Evolutionary conservation across 1,140 invertebrate species (phyloP), one percentile per base, ranked within the genome.

Genomic region (Drosophila grimshawi): DNA sequence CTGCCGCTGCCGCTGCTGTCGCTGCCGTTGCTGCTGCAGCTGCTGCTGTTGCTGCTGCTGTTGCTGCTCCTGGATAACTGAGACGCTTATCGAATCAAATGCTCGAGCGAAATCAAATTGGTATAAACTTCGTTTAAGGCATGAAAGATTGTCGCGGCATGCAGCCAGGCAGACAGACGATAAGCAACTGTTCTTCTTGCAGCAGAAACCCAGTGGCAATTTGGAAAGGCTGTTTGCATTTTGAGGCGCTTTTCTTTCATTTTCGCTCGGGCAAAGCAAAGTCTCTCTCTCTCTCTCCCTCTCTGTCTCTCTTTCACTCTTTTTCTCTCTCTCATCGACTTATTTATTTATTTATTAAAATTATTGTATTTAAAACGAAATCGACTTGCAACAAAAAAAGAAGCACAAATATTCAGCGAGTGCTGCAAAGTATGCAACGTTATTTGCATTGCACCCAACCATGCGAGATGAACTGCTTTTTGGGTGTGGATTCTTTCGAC

Each of bases 261-360:
- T 35, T 37, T 29, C 6, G 33, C 49, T 29, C 30, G 53, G 48
- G 56, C 63, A 62, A 60, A 61, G 78, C 61, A 19, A 73, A 78
- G 33, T 51, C 64, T 39, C 37, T 10, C 56, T 51, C 66, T 57
- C 55, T 32, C 35, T 49, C 45, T 61, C 71, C 61, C 55, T 70
- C 30, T 48, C 46, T 4, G n/a, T 7, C 51, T 7, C 52, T 33
- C 43, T 3, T 67, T 60, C 74, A 51, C 45, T 4, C 27, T 35
- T 56, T 62, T 60, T 59, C 52, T 66, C 32, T 53, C 46, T 60
- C 57, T 78, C 60, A 71, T 70, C 77, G 74, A 74, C 74, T 74
- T 86, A 83, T 80, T 90, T 90, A 90, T 90, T 90, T 90, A 81
- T 82, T 88, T 86, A 90, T 78, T 70, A 76, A 80, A 89, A 90